Evolutionary conservation across 2,888 invertebrate species (phyloP).

Genomic region (Zygogramma bicolorata): DNA sequence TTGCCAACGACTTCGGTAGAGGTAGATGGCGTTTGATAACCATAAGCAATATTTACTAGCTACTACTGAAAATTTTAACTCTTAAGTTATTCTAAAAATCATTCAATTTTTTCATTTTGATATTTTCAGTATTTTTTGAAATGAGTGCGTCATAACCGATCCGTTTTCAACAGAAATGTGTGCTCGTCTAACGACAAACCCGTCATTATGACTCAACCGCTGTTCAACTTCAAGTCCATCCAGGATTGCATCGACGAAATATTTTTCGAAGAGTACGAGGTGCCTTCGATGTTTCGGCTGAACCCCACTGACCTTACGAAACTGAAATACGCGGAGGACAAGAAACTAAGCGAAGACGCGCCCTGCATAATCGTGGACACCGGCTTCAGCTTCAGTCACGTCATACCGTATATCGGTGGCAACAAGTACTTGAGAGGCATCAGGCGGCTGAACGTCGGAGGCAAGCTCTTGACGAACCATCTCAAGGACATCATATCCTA

Average conservation of each 20-base stretch:
- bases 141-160: too few relatives aligned
- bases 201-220: conserved; percentile 92
- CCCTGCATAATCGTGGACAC: conserved; percentile 84
- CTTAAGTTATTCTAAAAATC: too few relatives aligned
- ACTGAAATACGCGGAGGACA: conserved; percentile 50
- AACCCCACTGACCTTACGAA: conserved; percentile 83
- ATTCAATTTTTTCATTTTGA: too few relatives aligned
- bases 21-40: too few relatives aligned
- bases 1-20: too few relatives aligned
- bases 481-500: conserved; percentile 98
- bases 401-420: conserved; percentile 88
- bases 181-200: conserved; percentile 83
- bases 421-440: conserved; percentile 75
- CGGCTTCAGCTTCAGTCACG: conserved; percentile 96
- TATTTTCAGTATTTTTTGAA: too few relatives aligned
- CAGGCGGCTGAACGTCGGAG: conserved; percentile 92
- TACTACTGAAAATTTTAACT: too few relatives aligned
- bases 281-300: conserved; percentile 82
- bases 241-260: conserved; percentile 96
- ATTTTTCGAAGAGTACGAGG: conserved; percentile 97
- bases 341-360: conserved; percentile 45
- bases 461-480: conserved; percentile 95
- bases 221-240: conserved; percentile 91
- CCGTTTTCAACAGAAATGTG: conserved; percentile 90
- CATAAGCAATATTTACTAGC: too few relatives aligned